phyloP scores from a whole-genome alignment of 1,140 invertebrate genomes.

The Andricus grossulariae region DNA sequence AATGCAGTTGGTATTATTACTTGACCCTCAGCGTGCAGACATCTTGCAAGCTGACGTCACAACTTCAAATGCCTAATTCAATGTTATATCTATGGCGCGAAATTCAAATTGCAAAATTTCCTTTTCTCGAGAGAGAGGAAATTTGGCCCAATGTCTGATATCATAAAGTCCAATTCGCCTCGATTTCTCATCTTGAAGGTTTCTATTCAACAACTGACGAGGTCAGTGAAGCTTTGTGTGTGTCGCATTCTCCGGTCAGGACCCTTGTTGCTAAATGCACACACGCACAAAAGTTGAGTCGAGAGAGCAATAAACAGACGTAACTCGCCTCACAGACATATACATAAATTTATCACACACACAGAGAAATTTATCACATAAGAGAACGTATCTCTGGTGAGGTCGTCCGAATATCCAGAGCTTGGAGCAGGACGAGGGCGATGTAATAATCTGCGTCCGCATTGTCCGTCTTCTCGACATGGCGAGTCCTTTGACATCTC shows the following conservation, averaged over 20 bases:
- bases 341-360: background rate
- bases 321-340: slow-evolving; percentile 1
- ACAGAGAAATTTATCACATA: background rate
- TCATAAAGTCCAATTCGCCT: background rate
- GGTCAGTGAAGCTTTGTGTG: slow-evolving; percentile 22
- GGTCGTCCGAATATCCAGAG: slow-evolving; percentile 49
- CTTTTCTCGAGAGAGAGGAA: background rate
- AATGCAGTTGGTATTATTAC: no score
- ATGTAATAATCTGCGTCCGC: slow-evolving; percentile 74
- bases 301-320: slow-evolving; percentile 24
- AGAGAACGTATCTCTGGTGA: slow-evolving; percentile 13
- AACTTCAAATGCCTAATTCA: no score
- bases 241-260: background rate
- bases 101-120: background rate
- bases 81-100: no score
- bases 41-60: no score
- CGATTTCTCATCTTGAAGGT: background rate
- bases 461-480: slow-evolving; percentile 72
- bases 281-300: background rate
- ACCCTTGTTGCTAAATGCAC: slow-evolving; percentile 2
- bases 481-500: slow-evolving; percentile 72
- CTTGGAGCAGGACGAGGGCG: slow-evolving; percentile 61
- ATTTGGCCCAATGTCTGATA: background rate
- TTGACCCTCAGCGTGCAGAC: no score
- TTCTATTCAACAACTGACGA: slow-evolving; percentile 30